Evolutionary conservation across 2,888 invertebrate genomes (phyloP).

Genomic region (Ochropleura leucogaster): DNA sequence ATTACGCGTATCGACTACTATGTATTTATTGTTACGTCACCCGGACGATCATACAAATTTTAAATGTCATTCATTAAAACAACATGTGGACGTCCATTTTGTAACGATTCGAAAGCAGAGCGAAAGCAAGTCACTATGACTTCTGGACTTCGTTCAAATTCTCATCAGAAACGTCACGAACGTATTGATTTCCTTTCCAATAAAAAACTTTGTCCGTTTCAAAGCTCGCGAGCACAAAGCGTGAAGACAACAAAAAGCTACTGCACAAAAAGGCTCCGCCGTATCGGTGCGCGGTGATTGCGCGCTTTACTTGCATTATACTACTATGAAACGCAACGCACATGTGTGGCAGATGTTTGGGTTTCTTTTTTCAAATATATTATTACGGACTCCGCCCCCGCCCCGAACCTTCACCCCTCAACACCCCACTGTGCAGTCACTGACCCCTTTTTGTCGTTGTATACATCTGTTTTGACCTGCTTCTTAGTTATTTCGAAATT

Average conservation of each 20-base stretch:
- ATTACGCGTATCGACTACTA: constrained; percentile 72
- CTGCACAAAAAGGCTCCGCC: constrained; percentile 83
- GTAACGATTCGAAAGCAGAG: constrained; percentile 60
- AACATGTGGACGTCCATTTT: constrained; percentile 58
- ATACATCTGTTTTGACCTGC: constrained; percentile 84
- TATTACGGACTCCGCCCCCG: constrained; percentile 80
- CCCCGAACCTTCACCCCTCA: constrained; percentile 64
- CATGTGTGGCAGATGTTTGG: constrained; percentile 89
- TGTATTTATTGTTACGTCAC: constrained; percentile 72
- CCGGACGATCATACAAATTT: constrained; percentile 58
- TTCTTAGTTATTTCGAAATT: constrained; percentile 69
- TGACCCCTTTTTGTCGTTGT: constrained; percentile 86
- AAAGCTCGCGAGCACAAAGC: constrained; percentile 86
- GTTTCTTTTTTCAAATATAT: constrained; percentile 88
- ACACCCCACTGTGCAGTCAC: constrained; percentile 85
- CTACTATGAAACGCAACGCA: constrained; percentile 84
- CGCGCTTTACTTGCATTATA: constrained; percentile 87
- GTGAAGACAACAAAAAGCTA: constrained; percentile 87
- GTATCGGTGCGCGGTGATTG: constrained; percentile 80
- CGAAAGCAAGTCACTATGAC: constrained; percentile 56
- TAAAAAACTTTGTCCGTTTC: constrained; percentile 85
- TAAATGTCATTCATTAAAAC: constrained; percentile 64
- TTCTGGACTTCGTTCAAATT: constrained; percentile 60
- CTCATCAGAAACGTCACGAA: constrained; percentile 75
- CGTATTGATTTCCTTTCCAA: constrained; percentile 85